Base-by-base conservation (phyloP, 2,797 vertebrate genomes). In the Jordanella pulchra region DNA sequence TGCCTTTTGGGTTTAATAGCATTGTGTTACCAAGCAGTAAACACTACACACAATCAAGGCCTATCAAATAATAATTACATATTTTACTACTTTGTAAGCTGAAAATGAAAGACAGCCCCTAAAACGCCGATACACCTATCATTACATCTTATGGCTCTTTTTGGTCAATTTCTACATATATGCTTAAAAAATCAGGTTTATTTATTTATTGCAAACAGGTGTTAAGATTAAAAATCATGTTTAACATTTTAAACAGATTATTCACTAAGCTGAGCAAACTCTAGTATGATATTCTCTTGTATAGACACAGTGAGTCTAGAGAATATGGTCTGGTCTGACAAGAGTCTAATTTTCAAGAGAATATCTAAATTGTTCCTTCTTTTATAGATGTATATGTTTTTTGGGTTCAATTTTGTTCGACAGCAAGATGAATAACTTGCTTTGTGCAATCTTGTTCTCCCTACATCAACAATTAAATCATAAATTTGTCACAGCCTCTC, bases 401-500 rank as follows among this genome's bases (percentile, higher is more conserved):
- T 81, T 83, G 65, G 35, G 58, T 88, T 73, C 84, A 89, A 88
- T 90, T 84, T 69, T 64, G 76, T 86, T 85, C 87, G 76, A 91
- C 76, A 85, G 81, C 71, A 87, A 84, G 85, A 89, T 90, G 85
- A 87, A 82, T 82, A 86, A 86, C 61, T 82, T 55, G 78, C 72
- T 23, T 64, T 80, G 76, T 71, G 70, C 65, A 81, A 78, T 69
- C 60, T 71, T 81, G 83, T 82, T 77, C 56, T 79, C 27, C 10
- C n/a, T 17, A 25, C 64, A 66, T 75, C 73, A 78, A 76, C 84
- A 87, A 90, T 93, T 93, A 92, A 91, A 88, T 86, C 84, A 90
- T 91, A 86, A 86, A 77, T 83, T 82, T 85, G 84, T 84, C 27
- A 54, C 76, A 88, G 83, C 74, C 72, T 81, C 72, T 88, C 80